Evolutionary conservation across 2,113 vertebrate species (phyloP), one percentile per base, ranked within the genome.

Genomic region (Austrofundulus limnaeus): DNA sequence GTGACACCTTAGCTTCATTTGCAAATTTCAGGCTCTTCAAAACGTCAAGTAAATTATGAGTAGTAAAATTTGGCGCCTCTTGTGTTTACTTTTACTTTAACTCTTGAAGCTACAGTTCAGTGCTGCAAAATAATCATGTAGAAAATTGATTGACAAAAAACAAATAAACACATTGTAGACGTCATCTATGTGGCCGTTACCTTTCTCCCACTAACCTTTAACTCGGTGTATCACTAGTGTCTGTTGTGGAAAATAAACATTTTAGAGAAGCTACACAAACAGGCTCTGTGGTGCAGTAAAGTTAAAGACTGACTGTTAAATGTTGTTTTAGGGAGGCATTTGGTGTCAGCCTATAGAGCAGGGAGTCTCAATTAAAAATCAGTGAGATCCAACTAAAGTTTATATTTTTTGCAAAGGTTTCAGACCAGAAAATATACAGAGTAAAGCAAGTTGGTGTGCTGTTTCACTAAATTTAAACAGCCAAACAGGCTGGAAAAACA

Each of bases 141-240:
- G 23, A 77, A 41, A 12, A 52, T 23, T 5, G 3, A 50, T 25
- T 28, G 19, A 17, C 46, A 62, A 55, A 60, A 24, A 51, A 43
- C 60, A 81, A 61, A 70, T 45, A 43, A 60, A 75, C 48, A 49
- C 49, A 50, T 1, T 7, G n/a, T 13, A n/a, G 20, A 24, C 9
- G 3, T 2, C 8, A n/a, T 28, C 15, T 17, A n/a, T 8, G 1
- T 42, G n/a, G 39, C 5, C 25, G 2, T 45, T 17, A 59, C n/a
- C 63, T 60, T 71, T 75, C 66, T 19, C 60, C 63, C 61, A 56
- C 25, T 81, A 31, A 80, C 54, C 63, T 75, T 70, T 21, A n/a
- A n/a, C 52, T 21, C 60, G 13, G 7, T 11, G 6, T 20, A 9
- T 37, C 31, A 15, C n/a, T n/a, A n/a, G n/a, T n/a, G 17, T 38